These are phyloP conservation scores for Campaea margaritaria DNA, from an alignment of 2,888 invertebrate genomes.

Conservation along the genomic window DNA sequence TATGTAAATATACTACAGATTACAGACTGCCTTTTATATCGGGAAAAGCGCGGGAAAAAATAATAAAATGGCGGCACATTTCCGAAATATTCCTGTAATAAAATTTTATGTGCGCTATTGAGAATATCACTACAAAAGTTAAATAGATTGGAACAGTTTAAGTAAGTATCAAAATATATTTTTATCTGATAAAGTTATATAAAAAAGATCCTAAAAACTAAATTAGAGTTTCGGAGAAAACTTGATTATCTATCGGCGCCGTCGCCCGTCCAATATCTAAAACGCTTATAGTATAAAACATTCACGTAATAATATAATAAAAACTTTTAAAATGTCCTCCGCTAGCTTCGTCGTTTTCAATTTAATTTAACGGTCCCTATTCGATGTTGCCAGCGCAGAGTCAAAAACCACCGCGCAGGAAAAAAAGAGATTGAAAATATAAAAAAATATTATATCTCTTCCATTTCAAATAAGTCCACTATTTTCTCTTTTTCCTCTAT, in stretches of 20 bases:
- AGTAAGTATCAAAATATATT: background rate
- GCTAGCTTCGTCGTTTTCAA: conserved; percentile 24
- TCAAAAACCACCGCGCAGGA: background rate
- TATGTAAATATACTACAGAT: too few species aligned
- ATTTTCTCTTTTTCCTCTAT: too few species aligned
- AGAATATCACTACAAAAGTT: too few species aligned
- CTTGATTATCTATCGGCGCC: conserved; percentile 10
- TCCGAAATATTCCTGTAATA: too few species aligned
- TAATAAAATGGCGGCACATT: too few species aligned
- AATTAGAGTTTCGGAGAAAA: conserved; percentile 13
- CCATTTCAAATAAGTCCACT: too few species aligned
- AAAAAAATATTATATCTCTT: background rate
- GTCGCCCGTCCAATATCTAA: conserved; percentile 19
- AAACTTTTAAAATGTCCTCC: conserved; percentile 23
- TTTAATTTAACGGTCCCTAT: conserved; percentile 26
- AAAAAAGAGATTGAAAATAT: background rate
- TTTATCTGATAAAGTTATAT: background rate
- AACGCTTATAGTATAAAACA: conserved; percentile 17
- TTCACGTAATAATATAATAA: conserved; percentile 22
- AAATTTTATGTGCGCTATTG: too few species aligned
- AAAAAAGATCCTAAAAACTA: background rate
- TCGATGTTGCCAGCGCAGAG: conserved; percentile 16
- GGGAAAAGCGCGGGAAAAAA: too few species aligned
- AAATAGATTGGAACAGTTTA: background rate
- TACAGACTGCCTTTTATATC: too few species aligned